Evolutionary conservation across 2,797 vertebrate species (phyloP).

Genomic region (Brachyrhaphis roseni): DNA sequence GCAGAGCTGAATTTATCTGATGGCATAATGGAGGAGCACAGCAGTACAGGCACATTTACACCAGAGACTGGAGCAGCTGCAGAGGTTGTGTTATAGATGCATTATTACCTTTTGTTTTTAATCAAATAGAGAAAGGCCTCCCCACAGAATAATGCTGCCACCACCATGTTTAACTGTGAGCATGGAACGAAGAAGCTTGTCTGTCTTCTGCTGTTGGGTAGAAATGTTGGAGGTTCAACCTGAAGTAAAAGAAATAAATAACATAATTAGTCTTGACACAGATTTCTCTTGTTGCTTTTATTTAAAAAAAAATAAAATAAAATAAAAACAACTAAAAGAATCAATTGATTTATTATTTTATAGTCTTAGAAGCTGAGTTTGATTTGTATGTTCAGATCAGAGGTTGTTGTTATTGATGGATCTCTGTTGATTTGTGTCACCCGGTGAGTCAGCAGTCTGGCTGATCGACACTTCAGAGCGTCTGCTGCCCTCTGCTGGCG

Average conservation of each 20-base stretch:
- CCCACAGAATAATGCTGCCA: not conserved
- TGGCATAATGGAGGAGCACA: not conserved
- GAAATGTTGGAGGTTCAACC: not conserved
- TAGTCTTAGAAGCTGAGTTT: not conserved
- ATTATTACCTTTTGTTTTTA: not conserved
- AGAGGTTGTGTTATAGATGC: not conserved
- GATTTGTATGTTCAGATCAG: not conserved
- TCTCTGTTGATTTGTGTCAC: conserved; percentile 14
- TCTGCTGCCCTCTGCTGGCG: conserved; percentile 75
- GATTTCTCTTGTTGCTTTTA: too few species aligned
- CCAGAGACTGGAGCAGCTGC: not conserved
- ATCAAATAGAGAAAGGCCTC: not conserved
- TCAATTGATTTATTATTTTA: too few species aligned
- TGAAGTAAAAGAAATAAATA: not conserved
- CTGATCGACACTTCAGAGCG: conserved; percentile 22
- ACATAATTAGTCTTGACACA: not conserved
- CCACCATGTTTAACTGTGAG: not conserved
- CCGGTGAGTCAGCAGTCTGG: conserved; percentile 70
- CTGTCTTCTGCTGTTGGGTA: not conserved
- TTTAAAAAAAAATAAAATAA: too few species aligned
- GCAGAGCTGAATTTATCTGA: not conserved
- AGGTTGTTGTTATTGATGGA: conserved; percentile 23
- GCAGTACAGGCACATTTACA: not conserved
- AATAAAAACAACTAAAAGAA: too few species aligned
- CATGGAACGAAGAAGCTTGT: not conserved